Evolutionary conservation across 2,888 invertebrate species (phyloP).

Genomic region (Andrena bicolor): DNA sequence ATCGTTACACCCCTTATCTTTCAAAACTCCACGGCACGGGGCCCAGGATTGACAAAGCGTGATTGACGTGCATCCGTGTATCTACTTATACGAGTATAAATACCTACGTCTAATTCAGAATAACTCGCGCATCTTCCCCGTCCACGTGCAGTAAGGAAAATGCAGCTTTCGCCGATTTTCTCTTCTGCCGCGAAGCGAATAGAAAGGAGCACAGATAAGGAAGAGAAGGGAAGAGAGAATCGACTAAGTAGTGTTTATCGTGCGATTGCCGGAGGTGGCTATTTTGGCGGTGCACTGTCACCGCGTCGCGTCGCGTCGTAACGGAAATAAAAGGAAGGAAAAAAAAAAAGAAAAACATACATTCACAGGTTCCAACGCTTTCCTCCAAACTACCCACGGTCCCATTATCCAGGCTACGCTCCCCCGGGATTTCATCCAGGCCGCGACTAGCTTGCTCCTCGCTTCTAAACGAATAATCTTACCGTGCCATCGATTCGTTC

Average conservation of each 20-base stretch:
- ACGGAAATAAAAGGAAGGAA: constrained; percentile 52
- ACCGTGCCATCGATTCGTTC: constrained; percentile 43
- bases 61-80: too few species aligned
- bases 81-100: too few species aligned
- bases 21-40: too few species aligned
- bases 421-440: constrained; percentile 49
- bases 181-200: constrained; percentile 2
- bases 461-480: constrained; percentile 56
- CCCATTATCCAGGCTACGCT: constrained; percentile 61
- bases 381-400: constrained; percentile 50
- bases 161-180: constrained; percentile 13
- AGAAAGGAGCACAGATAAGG: constrained; percentile 21
- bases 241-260: constrained; percentile 73
- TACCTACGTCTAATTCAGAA: neutral
- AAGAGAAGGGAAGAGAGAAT: constrained; percentile 52
- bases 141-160: neutral
- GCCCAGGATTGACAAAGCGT: too few species aligned
- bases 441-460: constrained; percentile 26
- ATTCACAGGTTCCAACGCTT: constrained; percentile 56
- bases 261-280: constrained; percentile 74
- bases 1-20: too few species aligned
- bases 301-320: constrained; percentile 47
- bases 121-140: neutral
- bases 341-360: constrained; percentile 73
- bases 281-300: constrained; percentile 74